phyloP scores from a whole-genome alignment of 2,888 invertebrate genomes.

The Pseudoips prasinana region DNA sequence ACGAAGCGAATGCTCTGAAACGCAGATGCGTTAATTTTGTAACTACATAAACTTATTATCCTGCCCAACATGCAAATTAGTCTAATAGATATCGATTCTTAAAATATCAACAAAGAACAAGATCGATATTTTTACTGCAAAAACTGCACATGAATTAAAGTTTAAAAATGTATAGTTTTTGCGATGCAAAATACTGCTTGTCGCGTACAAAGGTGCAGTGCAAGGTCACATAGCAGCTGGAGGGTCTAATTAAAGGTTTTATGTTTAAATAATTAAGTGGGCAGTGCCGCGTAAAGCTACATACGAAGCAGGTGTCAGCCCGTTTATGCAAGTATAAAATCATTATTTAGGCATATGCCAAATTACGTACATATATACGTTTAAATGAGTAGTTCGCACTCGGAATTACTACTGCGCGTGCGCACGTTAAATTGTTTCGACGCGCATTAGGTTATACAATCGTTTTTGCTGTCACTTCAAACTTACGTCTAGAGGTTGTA shows the following conservation, averaged over 20 bases:
- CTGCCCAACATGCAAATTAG: constrained; percentile 47
- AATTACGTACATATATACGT: constrained; percentile 65
- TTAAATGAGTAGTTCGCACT: constrained; percentile 48
- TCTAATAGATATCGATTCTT: constrained; percentile 41
- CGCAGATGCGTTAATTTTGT: constrained; percentile 26
- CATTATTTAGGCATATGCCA: constrained; percentile 72
- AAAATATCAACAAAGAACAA: constrained; percentile 54
- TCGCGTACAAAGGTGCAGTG: constrained; percentile 72
- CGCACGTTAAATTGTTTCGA: constrained; percentile 36
- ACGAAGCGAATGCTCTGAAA: too few species aligned
- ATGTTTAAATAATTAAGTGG: constrained; percentile 79
- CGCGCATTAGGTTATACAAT: constrained; percentile 33
- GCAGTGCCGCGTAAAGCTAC: constrained; percentile 40
- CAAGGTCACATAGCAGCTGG: constrained; percentile 73
- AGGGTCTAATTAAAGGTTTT: constrained; percentile 77
- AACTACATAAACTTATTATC: constrained; percentile 20
- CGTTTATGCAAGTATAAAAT: constrained; percentile 73
- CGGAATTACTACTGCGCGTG: constrained; percentile 39
- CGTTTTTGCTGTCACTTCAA: constrained; percentile 14
- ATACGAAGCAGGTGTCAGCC: constrained; percentile 58
- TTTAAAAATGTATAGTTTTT: constrained; percentile 69
- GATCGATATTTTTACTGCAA: constrained; percentile 45
- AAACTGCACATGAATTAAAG: constrained; percentile 44
- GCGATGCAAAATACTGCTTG: constrained; percentile 70
- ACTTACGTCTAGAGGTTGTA: constrained; percentile 14